These are phyloP conservation scores for Ectemnius lituratus DNA, from an alignment of 2,888 invertebrate genomes.

Conservation along the genomic window DNA sequence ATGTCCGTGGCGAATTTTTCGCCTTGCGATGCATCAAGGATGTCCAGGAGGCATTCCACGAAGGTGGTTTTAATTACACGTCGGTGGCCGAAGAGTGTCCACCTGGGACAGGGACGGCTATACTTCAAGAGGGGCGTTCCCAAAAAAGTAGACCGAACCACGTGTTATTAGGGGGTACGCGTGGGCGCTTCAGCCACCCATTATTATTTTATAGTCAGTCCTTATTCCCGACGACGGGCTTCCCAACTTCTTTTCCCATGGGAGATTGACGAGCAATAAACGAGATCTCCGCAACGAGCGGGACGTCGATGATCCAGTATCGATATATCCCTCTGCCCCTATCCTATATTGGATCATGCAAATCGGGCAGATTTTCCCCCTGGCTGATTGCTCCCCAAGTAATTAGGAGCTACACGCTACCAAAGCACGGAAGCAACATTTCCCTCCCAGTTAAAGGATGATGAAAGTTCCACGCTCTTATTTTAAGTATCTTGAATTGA, in stretches of 20 bases:
- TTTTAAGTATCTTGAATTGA: background rate
- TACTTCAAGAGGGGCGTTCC: slow-evolving; percentile 40
- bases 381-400: slow-evolving; percentile 8
- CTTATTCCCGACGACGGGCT: slow-evolving; percentile 5
- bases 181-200: slow-evolving; percentile 52
- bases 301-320: slow-evolving; percentile 17
- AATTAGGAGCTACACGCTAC: slow-evolving; percentile 34
- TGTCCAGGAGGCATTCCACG: slow-evolving; percentile 34
- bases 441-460: slow-evolving; percentile 16
- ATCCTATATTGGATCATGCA: slow-evolving; percentile 31
- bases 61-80: slow-evolving; percentile 62
- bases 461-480: slow-evolving; percentile 34
- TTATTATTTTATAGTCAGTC: slow-evolving; percentile 57
- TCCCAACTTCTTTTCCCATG: slow-evolving; percentile 18
- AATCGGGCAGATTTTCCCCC: slow-evolving; percentile 22
- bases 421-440: slow-evolving; percentile 20
- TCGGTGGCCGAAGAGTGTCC: slow-evolving; percentile 39
- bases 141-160: slow-evolving; percentile 46
- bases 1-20: slow-evolving; percentile 47
- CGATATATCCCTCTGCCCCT: slow-evolving; percentile 10
- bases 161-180: slow-evolving; percentile 51
- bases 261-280: slow-evolving; percentile 50
- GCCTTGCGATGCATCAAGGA: background rate
- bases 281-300: slow-evolving; percentile 35
- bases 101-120: slow-evolving; percentile 21